Percentiles rank a stretch among this genome's conserved stretches.
Evolutionary conservation across 2,797 vertebrate genomes (phyloP).

Genomic region (Acridotheres tristis): DNA sequence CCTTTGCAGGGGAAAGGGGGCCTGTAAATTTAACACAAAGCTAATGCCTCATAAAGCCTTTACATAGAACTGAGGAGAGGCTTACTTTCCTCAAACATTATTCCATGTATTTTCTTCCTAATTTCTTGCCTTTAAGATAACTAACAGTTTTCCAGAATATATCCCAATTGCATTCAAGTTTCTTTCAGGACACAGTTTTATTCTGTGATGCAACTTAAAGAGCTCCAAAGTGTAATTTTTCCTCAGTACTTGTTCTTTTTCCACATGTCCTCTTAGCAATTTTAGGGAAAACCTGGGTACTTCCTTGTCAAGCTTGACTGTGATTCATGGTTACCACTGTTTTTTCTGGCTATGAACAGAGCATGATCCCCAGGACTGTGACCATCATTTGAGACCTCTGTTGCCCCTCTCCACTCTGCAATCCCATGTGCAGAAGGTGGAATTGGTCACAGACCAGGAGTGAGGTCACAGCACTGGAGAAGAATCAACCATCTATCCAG

Average conservation of each 20-base stretch:
- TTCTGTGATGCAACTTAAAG: not conserved
- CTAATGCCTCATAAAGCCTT: not conserved
- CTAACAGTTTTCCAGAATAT: not conserved
- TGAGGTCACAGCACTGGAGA: not conserved
- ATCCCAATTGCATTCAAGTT: not conserved
- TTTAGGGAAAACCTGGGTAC: not conserved
- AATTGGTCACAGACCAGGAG: not conserved
- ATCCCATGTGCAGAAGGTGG: not conserved
- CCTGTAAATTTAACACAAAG: conserved; percentile 13
- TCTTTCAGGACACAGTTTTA: not conserved
- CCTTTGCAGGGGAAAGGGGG: not conserved
- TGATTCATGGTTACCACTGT: not conserved
- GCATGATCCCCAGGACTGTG: not conserved
- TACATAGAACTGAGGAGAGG: not conserved
- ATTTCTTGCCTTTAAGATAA: not conserved
- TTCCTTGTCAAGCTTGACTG: not conserved
- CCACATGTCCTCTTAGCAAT: not conserved
- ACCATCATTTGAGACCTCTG: not conserved
- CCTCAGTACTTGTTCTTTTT: not conserved
- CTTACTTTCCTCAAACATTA: not conserved
- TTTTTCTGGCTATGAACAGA: not conserved
- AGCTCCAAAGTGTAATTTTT: not conserved
- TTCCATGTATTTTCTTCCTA: not conserved
- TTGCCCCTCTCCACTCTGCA: not conserved
- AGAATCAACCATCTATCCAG: not conserved